These are phyloP conservation scores for Aproaerema taeniolella DNA, from an alignment of 2,888 invertebrate species.

Conservation along the genomic window DNA sequence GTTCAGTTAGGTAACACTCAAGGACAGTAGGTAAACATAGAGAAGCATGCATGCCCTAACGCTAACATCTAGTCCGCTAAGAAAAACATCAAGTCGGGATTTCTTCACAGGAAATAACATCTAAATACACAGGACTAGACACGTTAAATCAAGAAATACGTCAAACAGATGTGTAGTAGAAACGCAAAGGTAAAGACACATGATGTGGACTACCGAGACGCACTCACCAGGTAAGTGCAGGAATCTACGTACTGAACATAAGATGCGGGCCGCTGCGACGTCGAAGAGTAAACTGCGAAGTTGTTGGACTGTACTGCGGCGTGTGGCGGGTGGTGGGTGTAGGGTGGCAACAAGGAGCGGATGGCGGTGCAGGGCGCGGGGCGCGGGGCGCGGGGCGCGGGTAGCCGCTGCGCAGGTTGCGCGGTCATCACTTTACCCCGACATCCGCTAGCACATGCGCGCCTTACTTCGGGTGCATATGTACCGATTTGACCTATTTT, in stretches of 20 bases:
- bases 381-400: constrained; percentile 21
- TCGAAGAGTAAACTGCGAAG: constrained; percentile 35
- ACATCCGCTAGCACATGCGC: constrained; percentile 40
- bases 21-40: constrained; percentile 53
- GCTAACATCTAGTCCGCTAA: constrained; percentile 62
- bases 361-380: constrained; percentile 22
- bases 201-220: constrained; percentile 17
- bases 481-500: constrained; percentile 43
- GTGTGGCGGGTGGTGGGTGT: constrained; percentile 24
- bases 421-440: too few relatives aligned
- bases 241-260: constrained; percentile 41
- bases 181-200: constrained; percentile 25
- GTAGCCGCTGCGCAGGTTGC: constrained; percentile 16
- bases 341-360: constrained; percentile 23
- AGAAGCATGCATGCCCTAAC: constrained; percentile 69
- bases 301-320: constrained; percentile 36
- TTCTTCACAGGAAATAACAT: constrained; percentile 44
- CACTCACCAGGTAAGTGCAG: constrained; percentile 52
- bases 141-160: constrained; percentile 35
- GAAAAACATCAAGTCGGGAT: constrained; percentile 38
- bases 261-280: constrained; percentile 29
- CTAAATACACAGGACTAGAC: constrained; percentile 52
- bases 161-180: constrained; percentile 30
- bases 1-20: constrained; percentile 47
- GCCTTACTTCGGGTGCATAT: neutral